Evolutionary conservation across 1,140 invertebrate genomes (phyloP).

Genomic region (Drosophila truncata): DNA sequence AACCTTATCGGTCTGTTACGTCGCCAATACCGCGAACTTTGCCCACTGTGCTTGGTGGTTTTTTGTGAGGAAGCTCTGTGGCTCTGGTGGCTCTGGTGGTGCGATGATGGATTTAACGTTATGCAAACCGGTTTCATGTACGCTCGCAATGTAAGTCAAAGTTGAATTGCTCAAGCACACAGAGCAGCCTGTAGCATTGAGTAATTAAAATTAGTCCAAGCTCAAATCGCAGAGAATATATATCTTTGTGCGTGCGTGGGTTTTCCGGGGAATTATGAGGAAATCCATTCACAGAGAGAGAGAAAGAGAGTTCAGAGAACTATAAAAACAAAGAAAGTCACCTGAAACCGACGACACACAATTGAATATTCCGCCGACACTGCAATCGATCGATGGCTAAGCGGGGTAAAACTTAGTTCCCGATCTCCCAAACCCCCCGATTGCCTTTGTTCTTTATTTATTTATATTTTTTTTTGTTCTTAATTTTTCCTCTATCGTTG

Average conservation of each 20-base stretch:
- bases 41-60: conserved; percentile 3
- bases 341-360: conserved; percentile 6
- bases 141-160: conserved; percentile 21
- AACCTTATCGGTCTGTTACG: conserved; percentile 7
- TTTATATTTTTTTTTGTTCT: conserved; percentile 15
- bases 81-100: not conserved
- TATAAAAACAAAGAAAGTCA: conserved; percentile 19
- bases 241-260: conserved; percentile 17
- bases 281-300: conserved; percentile 6
- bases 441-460: conserved; percentile 26
- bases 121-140: conserved; percentile 36
- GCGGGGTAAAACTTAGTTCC: not conserved
- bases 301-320: not conserved
- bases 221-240: conserved; percentile 9
- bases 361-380: conserved; percentile 38
- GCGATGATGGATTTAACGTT: conserved; percentile 8
- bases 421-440: not conserved
- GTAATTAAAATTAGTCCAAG: conserved; percentile 36
- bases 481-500: conserved; percentile 12
- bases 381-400: conserved; percentile 33
- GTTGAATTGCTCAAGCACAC: conserved; percentile 6
- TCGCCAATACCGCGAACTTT: not conserved
- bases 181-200: conserved; percentile 4
- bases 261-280: conserved; percentile 10
- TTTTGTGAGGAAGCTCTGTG: not conserved